phyloP scores from a whole-genome alignment of 2,113 vertebrate genomes.

The Pterocles orientalis region DNA sequence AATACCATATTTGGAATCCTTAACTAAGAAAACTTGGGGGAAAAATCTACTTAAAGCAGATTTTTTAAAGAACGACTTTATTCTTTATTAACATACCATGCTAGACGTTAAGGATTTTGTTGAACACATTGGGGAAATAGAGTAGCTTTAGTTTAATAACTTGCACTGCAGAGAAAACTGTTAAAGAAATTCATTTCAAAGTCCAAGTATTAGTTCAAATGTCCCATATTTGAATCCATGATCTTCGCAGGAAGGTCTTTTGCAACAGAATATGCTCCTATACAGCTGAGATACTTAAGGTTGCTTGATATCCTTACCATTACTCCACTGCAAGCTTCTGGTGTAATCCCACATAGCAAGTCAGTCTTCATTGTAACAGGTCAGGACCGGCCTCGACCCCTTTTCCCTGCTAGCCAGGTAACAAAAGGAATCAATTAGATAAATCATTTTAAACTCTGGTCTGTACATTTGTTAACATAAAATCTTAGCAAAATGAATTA shows the following conservation, averaged over 20 bases:
- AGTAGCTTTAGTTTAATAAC: slow-evolving; percentile 87
- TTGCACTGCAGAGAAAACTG: slow-evolving; percentile 89
- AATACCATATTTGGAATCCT: slow-evolving; percentile 83
- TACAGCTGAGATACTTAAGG: slow-evolving; percentile 88
- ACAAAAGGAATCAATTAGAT: slow-evolving; percentile 98
- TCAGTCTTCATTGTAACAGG: slow-evolving; percentile 93
- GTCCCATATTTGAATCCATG: slow-evolving; percentile 86
- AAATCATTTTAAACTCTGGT: slow-evolving; percentile 81
- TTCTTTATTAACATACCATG: slow-evolving; percentile 86
- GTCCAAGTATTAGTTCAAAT: slow-evolving; percentile 88
- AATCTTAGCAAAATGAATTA: slow-evolving; percentile 70
- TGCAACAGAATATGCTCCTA: slow-evolving; percentile 94
- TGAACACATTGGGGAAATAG: slow-evolving; percentile 84
- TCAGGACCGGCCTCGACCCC: slow-evolving; percentile 93
- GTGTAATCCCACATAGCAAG: slow-evolving; percentile 99
- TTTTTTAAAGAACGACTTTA: slow-evolving; percentile 80
- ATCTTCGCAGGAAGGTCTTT: slow-evolving; percentile 87
- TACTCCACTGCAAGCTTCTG: slow-evolving; percentile 91
- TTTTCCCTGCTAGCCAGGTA: slow-evolving; percentile 98
- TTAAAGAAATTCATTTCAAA: slow-evolving; percentile 89
- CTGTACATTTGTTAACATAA: slow-evolving; percentile 78
- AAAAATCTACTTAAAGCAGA: slow-evolving; percentile 86
- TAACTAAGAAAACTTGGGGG: slow-evolving; percentile 76
- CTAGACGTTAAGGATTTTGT: slow-evolving; percentile 85
- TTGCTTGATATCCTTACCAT: slow-evolving; percentile 94